phyloP scores from a whole-genome alignment of 2,797 vertebrate species.

The Sebastes goodei region DNA sequence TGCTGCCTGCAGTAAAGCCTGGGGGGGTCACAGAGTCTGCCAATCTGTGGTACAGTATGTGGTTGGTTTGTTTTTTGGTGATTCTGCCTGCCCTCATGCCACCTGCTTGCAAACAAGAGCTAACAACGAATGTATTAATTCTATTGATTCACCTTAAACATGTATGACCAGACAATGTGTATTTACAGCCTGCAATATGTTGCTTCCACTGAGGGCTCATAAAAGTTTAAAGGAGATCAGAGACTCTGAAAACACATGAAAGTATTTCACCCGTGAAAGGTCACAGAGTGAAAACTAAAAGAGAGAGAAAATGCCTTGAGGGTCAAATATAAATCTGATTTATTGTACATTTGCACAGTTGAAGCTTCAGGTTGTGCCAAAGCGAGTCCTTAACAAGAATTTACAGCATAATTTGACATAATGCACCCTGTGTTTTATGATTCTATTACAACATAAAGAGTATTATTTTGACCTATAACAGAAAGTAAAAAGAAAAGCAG shows the following conservation, averaged over 20 bases:
- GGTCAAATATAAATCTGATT: conserved; percentile 18
- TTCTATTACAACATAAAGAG: not conserved
- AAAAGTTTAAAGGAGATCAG: not conserved
- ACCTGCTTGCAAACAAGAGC: not conserved
- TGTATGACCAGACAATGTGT: not conserved
- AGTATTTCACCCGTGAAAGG: conserved; percentile 13
- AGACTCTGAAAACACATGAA: not conserved
- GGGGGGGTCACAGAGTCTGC: not conserved
- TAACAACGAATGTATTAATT: not conserved
- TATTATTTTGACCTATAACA: conserved; percentile 28
- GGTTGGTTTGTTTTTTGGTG: not conserved
- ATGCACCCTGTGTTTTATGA: conserved; percentile 37
- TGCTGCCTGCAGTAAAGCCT: not conserved
- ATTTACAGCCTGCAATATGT: conserved; percentile 5
- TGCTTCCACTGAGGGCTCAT: not conserved
- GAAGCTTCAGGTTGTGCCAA: not conserved
- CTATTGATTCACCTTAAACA: conserved; percentile 9
- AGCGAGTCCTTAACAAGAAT: conserved; percentile 29
- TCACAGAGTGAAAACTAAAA: conserved; percentile 9
- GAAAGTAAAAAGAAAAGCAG: conserved; percentile 31
- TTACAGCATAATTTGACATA: conserved; percentile 27
- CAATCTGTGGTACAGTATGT: not conserved
- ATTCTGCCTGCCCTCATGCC: not conserved
- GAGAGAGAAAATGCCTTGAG: not conserved
- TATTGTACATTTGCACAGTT: not conserved